These are phyloP conservation scores for Pelecanoides urinatrix DNA, from an alignment of 2,113 vertebrate species.

Conservation along the genomic window DNA sequence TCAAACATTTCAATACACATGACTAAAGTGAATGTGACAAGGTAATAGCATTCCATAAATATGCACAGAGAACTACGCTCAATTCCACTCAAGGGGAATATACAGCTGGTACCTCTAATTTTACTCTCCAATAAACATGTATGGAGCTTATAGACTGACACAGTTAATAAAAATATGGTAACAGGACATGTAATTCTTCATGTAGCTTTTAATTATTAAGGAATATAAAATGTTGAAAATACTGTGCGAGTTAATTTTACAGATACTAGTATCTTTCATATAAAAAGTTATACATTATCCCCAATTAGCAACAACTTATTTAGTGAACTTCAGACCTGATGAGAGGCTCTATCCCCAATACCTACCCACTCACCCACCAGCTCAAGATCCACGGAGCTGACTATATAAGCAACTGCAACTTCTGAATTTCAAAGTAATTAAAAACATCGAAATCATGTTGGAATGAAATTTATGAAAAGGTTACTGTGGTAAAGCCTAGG, in stretches of 20 bases:
- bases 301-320: conserved; percentile 70
- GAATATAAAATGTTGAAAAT: conserved; percentile 88
- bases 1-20: conserved; percentile 84
- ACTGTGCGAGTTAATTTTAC: conserved; percentile 85
- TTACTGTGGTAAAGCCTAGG: conserved; percentile 18
- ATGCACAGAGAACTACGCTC: conserved; percentile 50
- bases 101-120: conserved; percentile 64
- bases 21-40: conserved; percentile 74
- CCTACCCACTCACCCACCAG: conserved; percentile 63
- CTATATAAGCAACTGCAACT: conserved; percentile 35
- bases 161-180: conserved; percentile 83
- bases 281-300: conserved; percentile 83
- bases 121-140: conserved; percentile 59
- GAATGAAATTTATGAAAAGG: conserved; percentile 59
- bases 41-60: conserved; percentile 75
- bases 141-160: conserved; percentile 71
- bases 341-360: conserved; percentile 43
- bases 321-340: conserved; percentile 57
- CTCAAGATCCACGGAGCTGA: conserved; percentile 40
- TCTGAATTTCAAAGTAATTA: conserved; percentile 36
- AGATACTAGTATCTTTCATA: conserved; percentile 84
- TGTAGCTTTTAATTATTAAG: conserved; percentile 75
- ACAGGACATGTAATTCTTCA: conserved; percentile 81
- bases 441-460: conserved; percentile 20
- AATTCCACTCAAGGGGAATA: conserved; percentile 52